Conservation (phyloP, 1,140 invertebrate species). For the Hypsibius dujardini region DNA sequence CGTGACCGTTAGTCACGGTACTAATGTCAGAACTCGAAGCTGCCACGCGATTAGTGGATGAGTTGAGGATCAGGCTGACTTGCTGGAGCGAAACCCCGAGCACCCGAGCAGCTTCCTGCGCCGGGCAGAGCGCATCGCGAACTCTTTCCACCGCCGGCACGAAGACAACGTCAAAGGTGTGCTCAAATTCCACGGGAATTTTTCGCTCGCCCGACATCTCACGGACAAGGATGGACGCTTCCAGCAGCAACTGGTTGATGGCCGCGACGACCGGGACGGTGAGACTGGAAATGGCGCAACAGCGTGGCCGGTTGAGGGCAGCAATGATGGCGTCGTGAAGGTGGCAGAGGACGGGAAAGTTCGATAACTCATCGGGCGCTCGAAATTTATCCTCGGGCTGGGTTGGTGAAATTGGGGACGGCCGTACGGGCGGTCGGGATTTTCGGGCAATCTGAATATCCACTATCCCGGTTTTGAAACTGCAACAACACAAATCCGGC, state of each 20-base stretch:
- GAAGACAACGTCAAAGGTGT: background rate
- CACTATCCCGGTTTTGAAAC: background rate
- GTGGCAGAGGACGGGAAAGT: background rate
- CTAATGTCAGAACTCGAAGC: no score
- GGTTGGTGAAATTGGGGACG: background rate
- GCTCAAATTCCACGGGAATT: background rate
- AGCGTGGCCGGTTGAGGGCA: background rate
- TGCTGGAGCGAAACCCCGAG: background rate
- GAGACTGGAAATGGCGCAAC: background rate
- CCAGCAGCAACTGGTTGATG: background rate
- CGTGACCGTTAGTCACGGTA: background rate
- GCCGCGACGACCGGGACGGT: background rate
- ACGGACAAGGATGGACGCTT: background rate
- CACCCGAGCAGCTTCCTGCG: background rate
- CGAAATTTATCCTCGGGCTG: background rate
- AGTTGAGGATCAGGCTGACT: background rate
- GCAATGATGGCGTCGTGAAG: background rate
- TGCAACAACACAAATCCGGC: background rate
- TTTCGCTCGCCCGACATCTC: background rate
- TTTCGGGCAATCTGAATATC: no score
- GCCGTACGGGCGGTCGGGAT: no score
- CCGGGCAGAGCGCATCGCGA: background rate
- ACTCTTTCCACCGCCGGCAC: background rate
- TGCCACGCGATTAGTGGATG: no score
- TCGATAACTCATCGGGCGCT: constrained; percentile 2